These are phyloP conservation scores for Brachionus asplanchnoidis DNA, from an alignment of 1,140 invertebrate species.

Conservation along the genomic window DNA sequence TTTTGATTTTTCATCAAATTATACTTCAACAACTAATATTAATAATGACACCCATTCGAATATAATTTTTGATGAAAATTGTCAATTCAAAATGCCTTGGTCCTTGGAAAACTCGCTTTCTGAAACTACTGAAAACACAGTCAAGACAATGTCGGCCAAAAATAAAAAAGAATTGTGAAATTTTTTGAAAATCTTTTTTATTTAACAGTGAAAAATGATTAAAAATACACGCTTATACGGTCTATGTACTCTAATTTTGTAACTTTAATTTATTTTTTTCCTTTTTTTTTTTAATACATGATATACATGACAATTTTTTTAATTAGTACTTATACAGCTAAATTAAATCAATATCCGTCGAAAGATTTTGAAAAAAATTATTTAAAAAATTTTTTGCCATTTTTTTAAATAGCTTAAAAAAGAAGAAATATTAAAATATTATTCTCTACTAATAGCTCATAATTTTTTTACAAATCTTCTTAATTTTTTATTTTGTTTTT, in stretches of 20 bases:
- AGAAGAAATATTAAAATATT: no score
- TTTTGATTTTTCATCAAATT: conserved; percentile 28
- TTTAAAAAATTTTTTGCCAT: no score
- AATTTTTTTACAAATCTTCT: no score
- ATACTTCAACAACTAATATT: not conserved
- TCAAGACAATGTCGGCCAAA: not conserved
- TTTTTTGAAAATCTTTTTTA: not conserved
- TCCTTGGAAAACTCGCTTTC: not conserved
- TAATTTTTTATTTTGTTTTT: no score
- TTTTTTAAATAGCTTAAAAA: no score
- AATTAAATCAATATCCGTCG: no score
- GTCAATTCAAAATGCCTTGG: not conserved
- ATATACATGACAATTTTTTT: not conserved
- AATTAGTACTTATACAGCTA: not conserved
- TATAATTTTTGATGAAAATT: not conserved
- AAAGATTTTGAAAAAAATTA: no score
- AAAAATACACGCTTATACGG: not conserved
- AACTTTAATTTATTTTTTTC: not conserved
- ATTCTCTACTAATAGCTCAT: no score
- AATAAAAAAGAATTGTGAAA: not conserved
- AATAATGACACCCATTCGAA: not conserved
- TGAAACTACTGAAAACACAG: not conserved
- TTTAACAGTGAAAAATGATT: not conserved
- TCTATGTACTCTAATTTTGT: not conserved
- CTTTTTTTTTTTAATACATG: not conserved